These are phyloP conservation scores for Eidolon dupreanum DNA, from an alignment of 2,797 vertebrate species.

Conservation along the genomic window DNA sequence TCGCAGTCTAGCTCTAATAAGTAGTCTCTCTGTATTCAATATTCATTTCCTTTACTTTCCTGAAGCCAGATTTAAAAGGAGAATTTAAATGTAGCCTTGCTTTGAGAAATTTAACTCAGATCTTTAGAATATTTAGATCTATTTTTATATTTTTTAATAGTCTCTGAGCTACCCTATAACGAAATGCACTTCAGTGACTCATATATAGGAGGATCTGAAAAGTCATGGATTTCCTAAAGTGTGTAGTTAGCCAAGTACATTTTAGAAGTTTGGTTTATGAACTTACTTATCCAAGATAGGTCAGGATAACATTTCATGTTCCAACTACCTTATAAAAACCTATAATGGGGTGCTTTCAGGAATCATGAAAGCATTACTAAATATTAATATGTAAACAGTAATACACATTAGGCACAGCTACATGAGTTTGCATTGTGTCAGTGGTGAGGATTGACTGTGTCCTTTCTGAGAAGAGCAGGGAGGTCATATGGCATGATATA, in stretches of 20 bases:
- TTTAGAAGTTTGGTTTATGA: neutral
- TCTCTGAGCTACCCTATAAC: conserved; percentile 81
- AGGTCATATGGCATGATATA: neutral
- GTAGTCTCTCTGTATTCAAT: neutral
- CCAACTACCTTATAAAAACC: neutral
- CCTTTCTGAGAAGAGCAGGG: neutral
- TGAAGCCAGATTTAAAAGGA: neutral
- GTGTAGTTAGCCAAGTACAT: neutral
- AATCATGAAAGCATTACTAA: neutral
- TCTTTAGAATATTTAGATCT: conserved; percentile 23
- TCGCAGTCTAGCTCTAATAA: neutral
- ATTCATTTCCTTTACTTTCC: neutral
- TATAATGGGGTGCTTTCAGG: neutral
- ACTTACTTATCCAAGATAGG: neutral
- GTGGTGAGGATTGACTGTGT: neutral
- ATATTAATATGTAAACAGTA: neutral
- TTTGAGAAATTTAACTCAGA: neutral
- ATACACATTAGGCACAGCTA: neutral
- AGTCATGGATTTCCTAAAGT: conserved; percentile 41
- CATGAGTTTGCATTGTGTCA: neutral
- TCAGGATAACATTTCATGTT: neutral
- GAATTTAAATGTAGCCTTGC: conserved; percentile 32
- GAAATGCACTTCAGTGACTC: conserved; percentile 80
- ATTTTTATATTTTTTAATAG: conserved; percentile 59
- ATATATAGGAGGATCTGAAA: conserved; percentile 63